Conservation (phyloP, 2,888 invertebrate species). For the Neoaliturus tenellus region DNA sequence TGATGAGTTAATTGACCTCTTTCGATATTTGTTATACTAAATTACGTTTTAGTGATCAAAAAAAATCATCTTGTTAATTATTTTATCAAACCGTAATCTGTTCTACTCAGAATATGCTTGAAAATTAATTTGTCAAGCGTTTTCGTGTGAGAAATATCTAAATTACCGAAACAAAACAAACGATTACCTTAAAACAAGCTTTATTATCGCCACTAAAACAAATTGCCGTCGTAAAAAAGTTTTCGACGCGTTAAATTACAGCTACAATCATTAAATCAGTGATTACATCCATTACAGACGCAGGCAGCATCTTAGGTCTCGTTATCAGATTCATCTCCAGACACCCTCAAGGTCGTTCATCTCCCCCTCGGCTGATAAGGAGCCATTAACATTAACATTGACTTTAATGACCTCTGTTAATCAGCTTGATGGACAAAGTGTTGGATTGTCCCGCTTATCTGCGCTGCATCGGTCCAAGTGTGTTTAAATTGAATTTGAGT, state of each 20-base stretch:
- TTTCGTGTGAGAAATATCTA: background rate
- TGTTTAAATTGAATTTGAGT: background rate
- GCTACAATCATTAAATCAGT: constrained; percentile 20
- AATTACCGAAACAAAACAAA: background rate
- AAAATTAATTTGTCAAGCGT: background rate
- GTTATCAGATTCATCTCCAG: constrained; percentile 2
- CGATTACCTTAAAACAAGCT: background rate
- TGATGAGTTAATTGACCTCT: no score
- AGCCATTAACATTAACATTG: constrained; percentile 2
- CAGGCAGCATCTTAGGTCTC: background rate
- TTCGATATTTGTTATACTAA: no score
- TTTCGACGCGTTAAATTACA: background rate
- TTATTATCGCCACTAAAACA: constrained; percentile 12
- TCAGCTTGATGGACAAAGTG: background rate
- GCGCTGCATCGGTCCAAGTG: background rate
- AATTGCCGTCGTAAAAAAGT: constrained; percentile 16
- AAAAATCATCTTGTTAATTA: no score
- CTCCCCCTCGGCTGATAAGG: constrained; percentile 19
- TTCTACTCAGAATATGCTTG: no score
- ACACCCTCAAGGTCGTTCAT: constrained; percentile 19
- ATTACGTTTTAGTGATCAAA: no score
- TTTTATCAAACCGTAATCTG: no score
- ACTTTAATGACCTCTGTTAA: constrained; percentile 1
- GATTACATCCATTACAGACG: background rate
- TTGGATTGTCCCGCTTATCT: background rate